phyloP scores from a whole-genome alignment of 2,888 invertebrate genomes.

The Mesorhabditis belari region DNA sequence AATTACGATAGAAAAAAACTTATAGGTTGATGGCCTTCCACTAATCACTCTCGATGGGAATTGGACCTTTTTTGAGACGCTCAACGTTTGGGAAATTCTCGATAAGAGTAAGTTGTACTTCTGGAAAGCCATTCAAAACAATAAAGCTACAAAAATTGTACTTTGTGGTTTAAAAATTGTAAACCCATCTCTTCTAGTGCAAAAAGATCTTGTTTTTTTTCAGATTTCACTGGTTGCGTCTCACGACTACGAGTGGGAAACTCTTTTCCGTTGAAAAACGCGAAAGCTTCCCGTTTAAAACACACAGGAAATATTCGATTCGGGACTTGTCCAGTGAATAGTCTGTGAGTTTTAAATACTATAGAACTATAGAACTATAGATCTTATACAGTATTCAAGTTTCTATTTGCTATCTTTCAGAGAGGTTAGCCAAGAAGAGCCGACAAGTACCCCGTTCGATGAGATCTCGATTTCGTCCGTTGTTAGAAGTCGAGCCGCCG shows the following conservation, averaged over 20 bases:
- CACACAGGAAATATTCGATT: slow-evolving; percentile 40
- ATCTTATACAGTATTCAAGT: background rate
- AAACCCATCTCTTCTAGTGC: no score
- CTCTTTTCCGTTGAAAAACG: slow-evolving; percentile 46
- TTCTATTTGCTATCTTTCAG: background rate
- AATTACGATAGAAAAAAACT: no score
- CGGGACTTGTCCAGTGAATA: slow-evolving; percentile 42
- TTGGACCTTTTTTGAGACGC: slow-evolving; percentile 45
- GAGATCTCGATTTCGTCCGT: slow-evolving; percentile 5
- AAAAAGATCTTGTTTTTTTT: slow-evolving; percentile 2
- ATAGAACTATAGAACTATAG: no score
- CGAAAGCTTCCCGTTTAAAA: slow-evolving; percentile 35
- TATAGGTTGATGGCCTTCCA: slow-evolving; percentile 39
- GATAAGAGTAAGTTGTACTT: slow-evolving; percentile 33
- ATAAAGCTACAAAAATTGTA: no score
- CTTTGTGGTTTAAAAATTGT: background rate
- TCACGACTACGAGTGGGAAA: slow-evolving; percentile 46
- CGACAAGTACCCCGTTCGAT: background rate
- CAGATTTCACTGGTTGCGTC: slow-evolving; percentile 47
- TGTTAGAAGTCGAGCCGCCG: background rate
- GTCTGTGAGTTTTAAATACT: slow-evolving; percentile 19
- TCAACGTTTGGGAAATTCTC: slow-evolving; percentile 48
- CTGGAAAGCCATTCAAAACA: no score
- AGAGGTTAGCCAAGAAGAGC: background rate
- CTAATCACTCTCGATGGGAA: slow-evolving; percentile 45